These are phyloP conservation scores for Andrena flavipes DNA, from an alignment of 2,888 invertebrate genomes.

Conservation along the genomic window DNA sequence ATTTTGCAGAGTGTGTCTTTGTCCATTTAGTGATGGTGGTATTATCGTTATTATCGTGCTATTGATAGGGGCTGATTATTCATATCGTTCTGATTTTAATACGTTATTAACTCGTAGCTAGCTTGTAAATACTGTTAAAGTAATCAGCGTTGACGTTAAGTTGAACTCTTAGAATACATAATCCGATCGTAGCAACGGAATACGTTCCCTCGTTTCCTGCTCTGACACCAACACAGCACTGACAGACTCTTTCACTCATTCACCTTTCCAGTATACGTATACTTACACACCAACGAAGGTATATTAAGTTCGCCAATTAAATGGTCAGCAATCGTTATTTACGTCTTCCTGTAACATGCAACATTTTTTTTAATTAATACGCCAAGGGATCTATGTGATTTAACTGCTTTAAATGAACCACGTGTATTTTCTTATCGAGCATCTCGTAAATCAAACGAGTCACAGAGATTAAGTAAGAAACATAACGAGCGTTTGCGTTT, in stretches of 20 bases:
- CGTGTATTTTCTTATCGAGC: background rate
- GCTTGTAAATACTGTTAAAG: slow-evolving; percentile 15
- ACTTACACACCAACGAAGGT: slow-evolving; percentile 65
- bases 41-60: background rate
- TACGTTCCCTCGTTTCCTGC: slow-evolving; percentile 39
- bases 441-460: slow-evolving; percentile 4
- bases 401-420: slow-evolving; percentile 5
- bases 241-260: slow-evolving; percentile 55
- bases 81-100: slow-evolving; percentile 8
- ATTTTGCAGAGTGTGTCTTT: background rate
- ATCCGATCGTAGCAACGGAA: slow-evolving; percentile 37
- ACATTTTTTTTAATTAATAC: slow-evolving; percentile 49
- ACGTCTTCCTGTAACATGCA: slow-evolving; percentile 52
- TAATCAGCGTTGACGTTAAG: slow-evolving; percentile 41
- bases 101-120: background rate
- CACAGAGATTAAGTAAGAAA: background rate
- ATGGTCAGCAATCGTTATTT: slow-evolving; percentile 49
- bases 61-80: background rate
- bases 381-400: slow-evolving; percentile 34
- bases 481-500: background rate
- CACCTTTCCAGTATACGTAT: slow-evolving; percentile 26
- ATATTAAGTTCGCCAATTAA: slow-evolving; percentile 64
- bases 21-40: too few relatives aligned
- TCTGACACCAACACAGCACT: slow-evolving; percentile 61
- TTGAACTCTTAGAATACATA: slow-evolving; percentile 25